These are phyloP conservation scores for Neosilurus mollespiculum DNA, from an alignment of 2,797 vertebrate genomes.

Conservation along the genomic window DNA sequence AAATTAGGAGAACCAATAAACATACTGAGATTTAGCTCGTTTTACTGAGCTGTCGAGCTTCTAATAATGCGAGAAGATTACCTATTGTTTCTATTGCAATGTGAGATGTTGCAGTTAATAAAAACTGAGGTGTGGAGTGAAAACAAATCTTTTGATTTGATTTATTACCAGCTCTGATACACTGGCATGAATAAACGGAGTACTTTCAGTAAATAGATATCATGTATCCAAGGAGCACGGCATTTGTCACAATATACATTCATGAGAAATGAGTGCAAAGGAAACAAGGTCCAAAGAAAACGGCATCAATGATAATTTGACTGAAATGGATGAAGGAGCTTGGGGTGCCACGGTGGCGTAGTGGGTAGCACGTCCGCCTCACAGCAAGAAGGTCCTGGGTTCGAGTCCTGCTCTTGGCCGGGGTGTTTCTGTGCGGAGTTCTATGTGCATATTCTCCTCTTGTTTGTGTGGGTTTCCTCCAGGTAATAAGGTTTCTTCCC, in stretches of 20 bases:
- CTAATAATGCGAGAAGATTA: neutral
- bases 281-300: neutral
- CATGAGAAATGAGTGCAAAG: neutral
- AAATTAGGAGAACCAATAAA: neutral
- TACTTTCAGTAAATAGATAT: neutral
- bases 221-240: neutral
- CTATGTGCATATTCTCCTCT: too few species aligned
- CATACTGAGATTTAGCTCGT: neutral
- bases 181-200: neutral
- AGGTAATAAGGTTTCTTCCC: too few species aligned
- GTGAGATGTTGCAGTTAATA: slow-evolving; percentile 16
- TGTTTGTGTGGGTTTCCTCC: too few species aligned
- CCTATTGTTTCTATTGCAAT: slow-evolving; percentile 22
- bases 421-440: too few species aligned
- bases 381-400: too few species aligned
- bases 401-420: too few species aligned
- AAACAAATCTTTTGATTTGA: slow-evolving; percentile 19
- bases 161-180: slow-evolving; percentile 19
- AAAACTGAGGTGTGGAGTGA: slow-evolving; percentile 6
- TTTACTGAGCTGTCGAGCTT: slow-evolving; percentile 13
- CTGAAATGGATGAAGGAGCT: too few species aligned
- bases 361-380: too few species aligned
- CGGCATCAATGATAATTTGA: too few species aligned
- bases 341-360: too few species aligned
- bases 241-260: neutral